A percentile compares a stretch with the other conserved stretches of the same genome.
Evolutionary conservation across 2,888 invertebrate genomes (phyloP).

Genomic region (Lycaena phlaeas): DNA sequence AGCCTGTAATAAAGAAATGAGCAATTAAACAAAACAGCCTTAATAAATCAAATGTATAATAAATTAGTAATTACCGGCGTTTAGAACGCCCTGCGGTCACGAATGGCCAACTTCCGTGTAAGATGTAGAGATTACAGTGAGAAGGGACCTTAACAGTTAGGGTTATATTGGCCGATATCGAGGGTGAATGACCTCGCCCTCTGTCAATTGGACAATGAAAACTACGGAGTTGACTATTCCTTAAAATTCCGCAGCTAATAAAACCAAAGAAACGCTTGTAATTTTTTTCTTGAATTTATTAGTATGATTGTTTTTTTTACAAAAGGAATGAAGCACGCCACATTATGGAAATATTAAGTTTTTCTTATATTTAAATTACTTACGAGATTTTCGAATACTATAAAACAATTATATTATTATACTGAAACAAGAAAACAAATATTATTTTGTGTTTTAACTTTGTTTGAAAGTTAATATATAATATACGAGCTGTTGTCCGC

Average conservation of each 20-base stretch:
- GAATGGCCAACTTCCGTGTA: slow-evolving; percentile 21
- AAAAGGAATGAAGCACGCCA: too few species aligned
- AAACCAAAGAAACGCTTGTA: background rate
- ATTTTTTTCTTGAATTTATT: background rate
- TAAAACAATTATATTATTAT: too few species aligned
- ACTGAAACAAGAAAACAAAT: too few species aligned
- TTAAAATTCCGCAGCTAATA: background rate
- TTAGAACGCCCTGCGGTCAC: slow-evolving; percentile 19
- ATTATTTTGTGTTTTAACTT: too few species aligned
- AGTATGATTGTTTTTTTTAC: background rate
- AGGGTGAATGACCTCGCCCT: slow-evolving; percentile 36
- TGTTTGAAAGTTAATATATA: too few species aligned
- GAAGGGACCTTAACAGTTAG: slow-evolving; percentile 37
- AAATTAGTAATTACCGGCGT: slow-evolving; percentile 20
- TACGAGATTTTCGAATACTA: too few species aligned
- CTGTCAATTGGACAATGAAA: slow-evolving; percentile 29
- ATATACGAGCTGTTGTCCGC: too few species aligned
- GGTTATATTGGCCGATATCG: slow-evolving; percentile 34
- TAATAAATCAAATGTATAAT: slow-evolving; percentile 12
- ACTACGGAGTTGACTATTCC: slow-evolving; percentile 12
- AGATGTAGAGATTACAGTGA: slow-evolving; percentile 35
- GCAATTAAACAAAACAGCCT: background rate
- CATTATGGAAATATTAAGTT: too few species aligned
- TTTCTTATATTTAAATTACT: too few species aligned
- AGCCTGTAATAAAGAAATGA: too few species aligned